Conservation (phyloP, 1,140 invertebrate genomes). For the Bombus difficillimus region DNA sequence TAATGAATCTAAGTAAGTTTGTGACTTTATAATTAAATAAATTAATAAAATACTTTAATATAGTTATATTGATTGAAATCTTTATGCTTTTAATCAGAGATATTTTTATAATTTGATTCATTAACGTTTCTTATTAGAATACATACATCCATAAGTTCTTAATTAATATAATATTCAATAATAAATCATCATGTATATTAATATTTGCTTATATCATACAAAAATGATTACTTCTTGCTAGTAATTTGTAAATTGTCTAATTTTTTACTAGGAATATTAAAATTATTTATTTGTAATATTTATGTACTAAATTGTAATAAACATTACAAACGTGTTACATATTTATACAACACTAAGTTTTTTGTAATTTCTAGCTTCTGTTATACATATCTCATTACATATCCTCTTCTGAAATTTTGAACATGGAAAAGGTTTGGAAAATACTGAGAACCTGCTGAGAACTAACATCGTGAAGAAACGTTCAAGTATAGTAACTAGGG, state of each 20-base stretch:
- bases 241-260: background rate
- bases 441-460: background rate
- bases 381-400: no score
- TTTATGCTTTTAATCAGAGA: background rate
- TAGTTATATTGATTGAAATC: background rate
- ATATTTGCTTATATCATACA: background rate
- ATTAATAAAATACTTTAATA: background rate
- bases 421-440: background rate
- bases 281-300: background rate
- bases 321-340: background rate
- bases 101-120: background rate
- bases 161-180: background rate
- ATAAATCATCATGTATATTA: background rate
- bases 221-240: background rate
- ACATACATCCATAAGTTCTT: background rate
- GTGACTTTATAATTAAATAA: background rate
- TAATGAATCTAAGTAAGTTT: background rate
- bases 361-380: background rate
- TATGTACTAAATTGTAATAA: background rate
- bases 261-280: background rate
- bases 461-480: background rate
- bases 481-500: slow-evolving; percentile 35
- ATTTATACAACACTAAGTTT: background rate
- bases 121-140: background rate
- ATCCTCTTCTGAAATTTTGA: background rate